Base-by-base conservation (phyloP, 2,113 vertebrate genomes). In the Acrocephalus arundinaceus region DNA sequence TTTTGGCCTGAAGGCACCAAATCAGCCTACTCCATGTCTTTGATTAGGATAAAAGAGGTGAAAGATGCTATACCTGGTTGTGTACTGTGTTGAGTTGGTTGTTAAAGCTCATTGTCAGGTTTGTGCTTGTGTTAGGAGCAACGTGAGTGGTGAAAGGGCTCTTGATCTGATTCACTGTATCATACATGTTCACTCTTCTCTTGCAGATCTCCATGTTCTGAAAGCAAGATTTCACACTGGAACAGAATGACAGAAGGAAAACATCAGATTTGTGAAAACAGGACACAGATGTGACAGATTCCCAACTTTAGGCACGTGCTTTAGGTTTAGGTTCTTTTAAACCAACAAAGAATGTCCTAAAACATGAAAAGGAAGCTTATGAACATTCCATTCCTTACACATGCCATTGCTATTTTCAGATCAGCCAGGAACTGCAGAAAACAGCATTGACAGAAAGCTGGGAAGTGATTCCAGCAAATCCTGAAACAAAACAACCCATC, bases 171-270 rank as follows among this genome's bases (percentile, higher is more conserved):
- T 98, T 98, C 77, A 99, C 98, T 49, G 98, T 99, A 82, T 99
- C 99, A 59, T 99, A 99, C 96, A 98, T 98, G 79, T 98, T 99
- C 96, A 98, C 99, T 93, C 99, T 98, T 78, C 99, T 97, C 97
- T 99, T 99, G 97, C 99, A 99, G 94, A 99, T 99, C 95, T 99
- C 99, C 99, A 99, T 99, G 74, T 99, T 99, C 93, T 99, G 99
- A 96, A 99, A 99, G 96, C 99, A 99, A 66, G 99, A 99, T 96
- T 99, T 99, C 90, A 99, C 99, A 75, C 99, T 99, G 96, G 39
- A 97, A 97, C 63, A 81, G 51, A 96, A 27, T 16, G 43, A 89
- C 46, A 87, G 61, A 83, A 68, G 35, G 66, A 51, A 86, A 87
- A 95, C 5, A 59, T 31, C 75, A 94, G 79, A 22, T 68, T 49